Conservation (phyloP, 1,140 invertebrate species). For the Mercenaria mercenaria region DNA sequence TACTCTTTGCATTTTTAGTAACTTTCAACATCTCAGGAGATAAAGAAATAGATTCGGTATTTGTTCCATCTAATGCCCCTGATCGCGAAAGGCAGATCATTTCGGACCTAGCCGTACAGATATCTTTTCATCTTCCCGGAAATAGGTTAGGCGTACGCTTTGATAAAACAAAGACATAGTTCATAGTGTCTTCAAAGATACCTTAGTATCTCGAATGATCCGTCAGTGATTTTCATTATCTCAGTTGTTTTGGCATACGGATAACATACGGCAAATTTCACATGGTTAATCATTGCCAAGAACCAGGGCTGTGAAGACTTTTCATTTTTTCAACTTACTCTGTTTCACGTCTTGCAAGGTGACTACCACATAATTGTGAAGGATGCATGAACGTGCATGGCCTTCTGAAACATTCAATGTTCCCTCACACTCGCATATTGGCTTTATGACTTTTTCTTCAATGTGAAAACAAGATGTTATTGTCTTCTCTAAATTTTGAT, state of each 20-base stretch:
- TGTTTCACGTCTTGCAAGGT: not conserved
- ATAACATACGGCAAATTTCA: not conserved
- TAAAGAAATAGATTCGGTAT: not conserved
- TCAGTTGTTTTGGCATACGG: not conserved
- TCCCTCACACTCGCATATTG: not conserved
- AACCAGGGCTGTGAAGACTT: not conserved
- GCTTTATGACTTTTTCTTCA: not conserved
- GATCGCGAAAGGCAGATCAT: not conserved
- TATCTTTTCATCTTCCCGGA: too few relatives aligned
- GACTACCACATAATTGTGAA: not conserved
- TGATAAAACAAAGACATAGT: too few relatives aligned
- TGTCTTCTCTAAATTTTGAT: not conserved
- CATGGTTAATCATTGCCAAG: not conserved
- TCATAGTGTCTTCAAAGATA: not conserved
- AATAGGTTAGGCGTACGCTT: too few relatives aligned
- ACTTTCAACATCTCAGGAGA: not conserved
- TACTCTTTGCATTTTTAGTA: not conserved
- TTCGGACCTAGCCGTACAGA: not conserved
- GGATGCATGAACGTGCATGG: not conserved
- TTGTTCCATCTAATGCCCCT: not conserved
- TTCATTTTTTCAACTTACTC: not conserved
- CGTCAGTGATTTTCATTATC: not conserved
- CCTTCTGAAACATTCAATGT: not conserved
- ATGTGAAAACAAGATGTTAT: not conserved
- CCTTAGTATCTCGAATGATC: not conserved